Base-by-base conservation (phyloP, 1,140 invertebrate species). In the Teleogryllus occipitalis region DNA sequence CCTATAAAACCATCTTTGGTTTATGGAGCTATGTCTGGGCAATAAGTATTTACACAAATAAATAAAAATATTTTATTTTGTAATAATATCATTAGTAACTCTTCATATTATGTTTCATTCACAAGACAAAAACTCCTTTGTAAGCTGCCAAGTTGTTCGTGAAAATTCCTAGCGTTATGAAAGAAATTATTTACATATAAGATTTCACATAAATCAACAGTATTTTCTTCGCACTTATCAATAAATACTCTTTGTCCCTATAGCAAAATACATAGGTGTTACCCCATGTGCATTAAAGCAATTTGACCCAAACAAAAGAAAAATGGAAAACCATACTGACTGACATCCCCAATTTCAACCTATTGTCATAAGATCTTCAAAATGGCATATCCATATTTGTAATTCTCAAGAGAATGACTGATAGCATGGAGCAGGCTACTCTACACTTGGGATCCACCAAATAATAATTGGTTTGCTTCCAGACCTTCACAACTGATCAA, bases 41-140 rank as follows among this genome's bases (percentile, higher is more conserved):
- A 65, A 65, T 65, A 65, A 65, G 54, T 65, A 65, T 65, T 65
- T 65, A 65, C 54, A 65, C 54, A 65, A 65, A 65, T 65, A 65
- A 65, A 65, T 65, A 65, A 65, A 65, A 65, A 14, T 14, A 10
- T 65, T 65, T 65, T 65, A 65, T 65, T 65, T 65, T 65, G 10
- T 65, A 65, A 65, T 65, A 65, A 65, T 65, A 65, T 65, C 54
- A 65, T 65, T 65, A 65, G 54, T 65, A 10, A 65, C 54, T 65
- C 54, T 65, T 65, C 54, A 65, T 65, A 65, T 14, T 65, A 65
- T 18, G 54, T 65, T 65, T 65, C 54, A 65, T 65, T 65, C 18
- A 18, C 18, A 65, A 65, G 54, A 65, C 54, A 65, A 65, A 65
- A 65, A 65, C 54, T 65, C 54, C 10, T 65, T 65, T 65, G 27